Base-by-base conservation (phyloP, 2,113 vertebrate genomes). In the Petromus typicus region DNA sequence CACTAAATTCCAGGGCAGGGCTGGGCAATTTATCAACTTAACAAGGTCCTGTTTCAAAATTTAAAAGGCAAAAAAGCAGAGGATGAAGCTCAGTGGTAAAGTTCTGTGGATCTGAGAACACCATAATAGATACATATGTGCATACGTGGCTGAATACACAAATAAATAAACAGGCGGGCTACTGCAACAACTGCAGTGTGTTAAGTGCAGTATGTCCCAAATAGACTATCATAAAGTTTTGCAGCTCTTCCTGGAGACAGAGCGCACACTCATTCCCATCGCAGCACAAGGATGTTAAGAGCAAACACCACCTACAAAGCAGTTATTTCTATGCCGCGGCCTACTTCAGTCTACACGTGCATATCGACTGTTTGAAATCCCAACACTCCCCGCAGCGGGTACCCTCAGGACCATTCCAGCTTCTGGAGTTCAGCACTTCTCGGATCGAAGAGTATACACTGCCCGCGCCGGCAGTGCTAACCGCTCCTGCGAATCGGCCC, bases 381-480 rank as follows among this genome's bases (percentile, higher is more conserved):
- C 54, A 37, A 75, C 43, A 30, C 34, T 8, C 23, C 66, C 66
- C 16, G 37, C 71, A 7, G 5, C 56, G 66, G 75, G 51, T 2
- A 14, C 11, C 37, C 27, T 79, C 12, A 54, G 30, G 27, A 32
- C 8, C 79, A 59, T 45, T 30, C 75, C 30, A 20, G 11, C 13
- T 82, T 89, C 54, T 76, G n/a, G 45, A 90, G 40, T 40, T 82
- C 34, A 48, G 59, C 40, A 20, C 45, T 63, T 82, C 45, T 57
- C 18, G 56, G 37, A 59, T 69, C 86, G 75, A 17, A 69, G 64
- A 81, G 57, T 45, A 18, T 10, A 32, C 2, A 11, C 43, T 13
- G 0, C 11, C 12, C 43, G 23, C 57, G 27, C 40, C 0, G 7
- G n/a, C n/a, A n/a, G n/a, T n/a, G n/a, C n/a, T n/a, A n/a, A n/a